A percentile compares a stretch with the other conserved stretches of the same genome.
Evolutionary conservation across 1,140 invertebrate species (phyloP).

Genomic region (Tribolium castaneum): DNA sequence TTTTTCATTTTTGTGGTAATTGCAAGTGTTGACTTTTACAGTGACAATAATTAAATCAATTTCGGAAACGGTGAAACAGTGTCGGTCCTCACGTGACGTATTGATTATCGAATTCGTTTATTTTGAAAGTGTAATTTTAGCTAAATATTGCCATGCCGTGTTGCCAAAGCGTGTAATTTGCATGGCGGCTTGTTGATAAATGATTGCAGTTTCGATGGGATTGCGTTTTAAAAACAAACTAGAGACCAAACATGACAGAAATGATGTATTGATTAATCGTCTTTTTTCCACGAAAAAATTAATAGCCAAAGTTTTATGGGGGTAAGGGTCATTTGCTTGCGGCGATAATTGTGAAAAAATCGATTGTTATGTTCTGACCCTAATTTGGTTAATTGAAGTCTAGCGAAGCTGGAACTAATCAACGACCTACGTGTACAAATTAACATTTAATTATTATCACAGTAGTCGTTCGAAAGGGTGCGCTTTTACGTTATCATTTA

Average conservation of each 20-base stretch:
- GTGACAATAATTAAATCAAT: slow-evolving; percentile 14
- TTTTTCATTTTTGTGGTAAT: not conserved
- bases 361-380: slow-evolving; percentile 3
- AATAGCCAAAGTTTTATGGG: slow-evolving; percentile 3
- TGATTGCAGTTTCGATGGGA: slow-evolving; percentile 13
- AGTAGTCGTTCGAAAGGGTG: slow-evolving; percentile 5
- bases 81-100: not conserved
- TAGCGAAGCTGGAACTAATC: not conserved
- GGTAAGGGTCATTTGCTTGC: not conserved
- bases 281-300: slow-evolving; percentile 8
- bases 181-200: slow-evolving; percentile 20
- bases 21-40: not conserved
- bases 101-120: slow-evolving; percentile 15
- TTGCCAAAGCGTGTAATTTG: slow-evolving; percentile 15
- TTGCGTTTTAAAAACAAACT: slow-evolving; percentile 19
- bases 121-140: slow-evolving; percentile 28
- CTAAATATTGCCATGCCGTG: slow-evolving; percentile 3
- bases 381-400: slow-evolving; percentile 10
- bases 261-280: slow-evolving; percentile 23
- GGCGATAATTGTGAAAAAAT: not conserved
- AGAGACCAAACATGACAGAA: slow-evolving; percentile 11
- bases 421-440: not conserved
- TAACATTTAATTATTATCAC: slow-evolving; percentile 31
- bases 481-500: not conserved
- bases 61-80: not conserved